These are phyloP conservation scores for Pycnomerus fuliginosus DNA, from an alignment of 2,888 invertebrate species.

Conservation along the genomic window DNA sequence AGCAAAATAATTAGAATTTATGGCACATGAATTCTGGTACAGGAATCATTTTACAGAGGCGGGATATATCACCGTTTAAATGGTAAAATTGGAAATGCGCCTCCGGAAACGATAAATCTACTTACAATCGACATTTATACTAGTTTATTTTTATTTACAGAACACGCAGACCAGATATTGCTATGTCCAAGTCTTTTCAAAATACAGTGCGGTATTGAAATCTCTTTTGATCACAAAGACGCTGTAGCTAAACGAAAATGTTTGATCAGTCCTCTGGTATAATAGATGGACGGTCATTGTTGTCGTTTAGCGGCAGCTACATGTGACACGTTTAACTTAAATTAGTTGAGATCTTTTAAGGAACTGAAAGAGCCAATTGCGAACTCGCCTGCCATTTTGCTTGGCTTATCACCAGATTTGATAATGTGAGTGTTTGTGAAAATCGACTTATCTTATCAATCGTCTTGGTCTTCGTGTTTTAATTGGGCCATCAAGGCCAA, in stretches of 20 bases:
- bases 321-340: too few relatives aligned
- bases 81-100: constrained; percentile 24
- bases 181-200: constrained; percentile 17
- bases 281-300: too few relatives aligned
- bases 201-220: too few relatives aligned
- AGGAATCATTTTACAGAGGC: constrained; percentile 20
- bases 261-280: too few relatives aligned
- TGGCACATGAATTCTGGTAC: constrained; percentile 26
- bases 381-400: constrained; percentile 24
- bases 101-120: constrained; percentile 22
- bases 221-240: too few relatives aligned
- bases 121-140: constrained; percentile 31
- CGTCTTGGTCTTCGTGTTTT: constrained; percentile 52
- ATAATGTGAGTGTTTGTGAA: constrained; percentile 21
- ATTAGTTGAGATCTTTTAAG: too few relatives aligned
- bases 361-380: too few relatives aligned
- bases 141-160: constrained; percentile 18
- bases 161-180: constrained; percentile 26
- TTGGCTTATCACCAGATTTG: constrained; percentile 23
- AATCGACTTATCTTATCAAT: constrained; percentile 31
- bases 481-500: constrained; percentile 59
- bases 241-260: too few relatives aligned
- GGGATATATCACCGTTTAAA: constrained; percentile 23
- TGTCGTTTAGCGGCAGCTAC: too few relatives aligned
- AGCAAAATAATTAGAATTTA: constrained; percentile 23